Conservation (phyloP, 2,888 invertebrate species). For the Linhomoeus sp. region DNA sequence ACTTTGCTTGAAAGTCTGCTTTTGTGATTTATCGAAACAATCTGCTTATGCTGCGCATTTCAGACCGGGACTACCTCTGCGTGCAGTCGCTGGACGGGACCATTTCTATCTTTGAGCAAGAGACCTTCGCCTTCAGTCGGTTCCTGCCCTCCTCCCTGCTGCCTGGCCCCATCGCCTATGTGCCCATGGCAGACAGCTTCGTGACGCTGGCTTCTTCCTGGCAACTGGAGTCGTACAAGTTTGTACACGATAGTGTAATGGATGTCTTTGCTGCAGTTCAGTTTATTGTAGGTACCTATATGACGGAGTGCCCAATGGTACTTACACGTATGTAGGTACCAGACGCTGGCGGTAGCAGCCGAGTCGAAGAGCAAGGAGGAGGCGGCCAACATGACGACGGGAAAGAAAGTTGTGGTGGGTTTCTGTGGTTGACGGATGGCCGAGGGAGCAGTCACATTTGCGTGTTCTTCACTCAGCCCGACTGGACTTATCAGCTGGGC, state of each 20-base stretch:
- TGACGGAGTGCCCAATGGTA: no score
- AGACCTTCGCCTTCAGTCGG: constrained; percentile 62
- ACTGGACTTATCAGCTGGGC: constrained; percentile 63
- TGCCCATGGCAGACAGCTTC: constrained; percentile 61
- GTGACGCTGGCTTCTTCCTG: constrained; percentile 58
- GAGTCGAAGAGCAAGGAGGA: constrained; percentile 36
- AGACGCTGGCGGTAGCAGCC: constrained; percentile 51
- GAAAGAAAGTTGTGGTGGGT: constrained; percentile 40
- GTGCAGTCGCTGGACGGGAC: constrained; percentile 74
- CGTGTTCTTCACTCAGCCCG: constrained; percentile 33
- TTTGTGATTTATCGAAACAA: neutral
- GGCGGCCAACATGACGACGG: constrained; percentile 31
- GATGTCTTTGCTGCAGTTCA: no score
- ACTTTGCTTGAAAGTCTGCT: neutral
- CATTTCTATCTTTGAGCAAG: constrained; percentile 75
- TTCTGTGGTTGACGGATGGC: constrained; percentile 3
- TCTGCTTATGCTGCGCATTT: no score
- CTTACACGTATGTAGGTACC: constrained; percentile 45
- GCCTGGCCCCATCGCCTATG: constrained; percentile 63
- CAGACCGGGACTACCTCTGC: constrained; percentile 58
- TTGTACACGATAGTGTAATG: no score
- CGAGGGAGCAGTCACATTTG: neutral
- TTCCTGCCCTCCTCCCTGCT: constrained; percentile 56
- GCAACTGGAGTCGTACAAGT: constrained; percentile 54
- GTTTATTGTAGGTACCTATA: no score